phyloP scores from a whole-genome alignment of 30 jellyfish, hydroid and myxozoan genomes.

The Mastigias papua region DNA sequence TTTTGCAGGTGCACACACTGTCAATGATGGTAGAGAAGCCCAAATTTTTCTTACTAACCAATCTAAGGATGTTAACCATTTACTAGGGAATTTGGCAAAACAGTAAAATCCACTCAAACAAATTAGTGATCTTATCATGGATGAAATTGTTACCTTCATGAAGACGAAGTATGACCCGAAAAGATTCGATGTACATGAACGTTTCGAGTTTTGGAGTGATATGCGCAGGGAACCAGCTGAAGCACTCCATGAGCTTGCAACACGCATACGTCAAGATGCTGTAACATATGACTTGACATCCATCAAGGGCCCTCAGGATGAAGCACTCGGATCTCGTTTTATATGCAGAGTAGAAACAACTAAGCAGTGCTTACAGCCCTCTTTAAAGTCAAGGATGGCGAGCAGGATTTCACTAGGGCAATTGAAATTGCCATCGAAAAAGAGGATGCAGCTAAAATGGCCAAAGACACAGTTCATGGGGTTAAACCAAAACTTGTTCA shows the following conservation, averaged over 20 bases:
- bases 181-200: constrained; percentile 34
- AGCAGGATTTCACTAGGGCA: no score
- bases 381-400: no score
- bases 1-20: not conserved
- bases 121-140: constrained; percentile 40
- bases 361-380: constrained; percentile 57
- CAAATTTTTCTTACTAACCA: not conserved
- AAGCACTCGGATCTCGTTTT: constrained; percentile 50
- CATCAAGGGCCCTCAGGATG: constrained; percentile 62
- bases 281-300: constrained; percentile 52
- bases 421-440: no score
- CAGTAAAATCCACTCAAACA: constrained; percentile 32
- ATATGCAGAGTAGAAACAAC: constrained; percentile 35
- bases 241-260: constrained; percentile 57
- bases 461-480: no score
- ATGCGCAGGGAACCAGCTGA: constrained; percentile 50
- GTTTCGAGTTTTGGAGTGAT: constrained; percentile 54
- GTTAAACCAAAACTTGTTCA: no score
- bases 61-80: not conserved
- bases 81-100: constrained; percentile 9
- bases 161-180: constrained; percentile 48
- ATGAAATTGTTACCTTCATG: constrained; percentile 44
- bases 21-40: not conserved
- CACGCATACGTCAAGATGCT: constrained; percentile 69
- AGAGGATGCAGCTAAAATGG: no score